These are phyloP conservation scores for Chalcosyrphus nemorum DNA, from an alignment of 2,888 invertebrate genomes.

Conservation along the genomic window DNA sequence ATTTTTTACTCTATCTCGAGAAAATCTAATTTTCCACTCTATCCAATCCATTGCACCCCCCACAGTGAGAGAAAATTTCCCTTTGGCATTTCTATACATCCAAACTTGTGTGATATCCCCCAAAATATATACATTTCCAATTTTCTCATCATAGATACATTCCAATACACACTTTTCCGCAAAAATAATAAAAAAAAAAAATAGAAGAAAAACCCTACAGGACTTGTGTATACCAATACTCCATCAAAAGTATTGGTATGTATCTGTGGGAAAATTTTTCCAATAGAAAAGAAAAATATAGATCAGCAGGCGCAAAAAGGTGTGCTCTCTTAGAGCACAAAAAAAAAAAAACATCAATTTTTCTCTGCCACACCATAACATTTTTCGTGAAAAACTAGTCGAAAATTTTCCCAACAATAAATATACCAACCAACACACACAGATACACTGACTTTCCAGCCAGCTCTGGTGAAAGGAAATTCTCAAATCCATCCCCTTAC, in stretches of 20 bases:
- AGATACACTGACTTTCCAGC: slow-evolving; percentile 44
- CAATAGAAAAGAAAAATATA: slow-evolving; percentile 57
- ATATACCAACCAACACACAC: background rate
- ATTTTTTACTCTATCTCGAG: background rate
- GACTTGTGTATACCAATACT: slow-evolving; percentile 20
- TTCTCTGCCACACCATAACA: slow-evolving; percentile 57
- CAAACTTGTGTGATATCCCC: background rate
- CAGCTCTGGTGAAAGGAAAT: slow-evolving; percentile 46
- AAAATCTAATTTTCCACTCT: slow-evolving; percentile 29
- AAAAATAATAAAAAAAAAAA: slow-evolving; percentile 13
- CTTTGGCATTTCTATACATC: slow-evolving; percentile 8
- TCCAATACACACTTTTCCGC: slow-evolving; percentile 33
- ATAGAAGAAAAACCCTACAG: slow-evolving; percentile 6
- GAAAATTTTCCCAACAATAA: slow-evolving; percentile 57
- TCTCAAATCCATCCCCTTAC: slow-evolving; percentile 51
- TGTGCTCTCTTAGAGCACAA: slow-evolving; percentile 64
- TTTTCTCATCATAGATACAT: slow-evolving; percentile 46
- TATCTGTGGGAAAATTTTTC: slow-evolving; percentile 58
- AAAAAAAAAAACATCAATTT: slow-evolving; percentile 63
- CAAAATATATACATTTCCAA: slow-evolving; percentile 19
- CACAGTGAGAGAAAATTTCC: slow-evolving; percentile 43
- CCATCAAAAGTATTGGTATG: slow-evolving; percentile 47
- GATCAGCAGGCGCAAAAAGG: slow-evolving; percentile 69
- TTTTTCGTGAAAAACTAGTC: slow-evolving; percentile 54
- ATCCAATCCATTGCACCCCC: slow-evolving; percentile 41